A percentile compares a stretch with the other conserved stretches of the same genome.
Evolutionary conservation across 2,888 invertebrate genomes (phyloP).

Genomic region (Dryomyza anilis): DNA sequence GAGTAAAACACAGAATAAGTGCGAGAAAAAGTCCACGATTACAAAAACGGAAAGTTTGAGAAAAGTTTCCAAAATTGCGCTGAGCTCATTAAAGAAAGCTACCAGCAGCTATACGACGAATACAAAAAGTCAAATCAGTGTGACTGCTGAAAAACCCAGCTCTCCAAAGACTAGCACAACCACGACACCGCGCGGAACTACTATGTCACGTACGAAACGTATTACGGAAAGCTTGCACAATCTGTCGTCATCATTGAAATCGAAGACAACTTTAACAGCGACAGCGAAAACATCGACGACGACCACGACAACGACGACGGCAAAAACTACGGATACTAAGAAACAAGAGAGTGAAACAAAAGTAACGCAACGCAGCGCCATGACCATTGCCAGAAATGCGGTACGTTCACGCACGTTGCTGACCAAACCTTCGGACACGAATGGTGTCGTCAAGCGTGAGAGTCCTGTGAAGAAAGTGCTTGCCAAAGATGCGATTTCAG

Average conservation of each 20-base stretch:
- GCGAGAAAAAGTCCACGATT: no score
- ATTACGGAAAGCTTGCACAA: slow-evolving; percentile 32
- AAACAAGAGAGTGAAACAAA: background rate
- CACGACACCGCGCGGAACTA: background rate
- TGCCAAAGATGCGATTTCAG: slow-evolving; percentile 25
- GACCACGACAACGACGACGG: no score
- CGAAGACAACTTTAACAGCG: no score
- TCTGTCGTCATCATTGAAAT: slow-evolving; percentile 23
- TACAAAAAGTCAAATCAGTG: slow-evolving; percentile 15
- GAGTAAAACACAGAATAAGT: no score
- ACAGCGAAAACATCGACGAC: no score
- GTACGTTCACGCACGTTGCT: slow-evolving; percentile 11
- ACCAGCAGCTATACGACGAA: background rate
- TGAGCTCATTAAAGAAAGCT: background rate
- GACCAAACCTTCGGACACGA: background rate
- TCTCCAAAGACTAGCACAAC: slow-evolving; percentile 4
- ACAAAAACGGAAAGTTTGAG: background rate
- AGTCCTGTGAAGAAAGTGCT: background rate
- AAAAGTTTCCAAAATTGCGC: background rate
- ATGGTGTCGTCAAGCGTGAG: slow-evolving; percentile 16
- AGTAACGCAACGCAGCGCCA: slow-evolving; percentile 24
- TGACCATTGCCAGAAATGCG: slow-evolving; percentile 31
- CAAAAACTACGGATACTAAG: slow-evolving; percentile 20
- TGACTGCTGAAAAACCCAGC: background rate
- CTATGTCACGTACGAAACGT: slow-evolving; percentile 28